A percentile compares a stretch with the other conserved stretches of the same genome.
Evolutionary conservation across 2,797 vertebrate species (phyloP).

Genomic region (Myotis pilosus): DNA sequence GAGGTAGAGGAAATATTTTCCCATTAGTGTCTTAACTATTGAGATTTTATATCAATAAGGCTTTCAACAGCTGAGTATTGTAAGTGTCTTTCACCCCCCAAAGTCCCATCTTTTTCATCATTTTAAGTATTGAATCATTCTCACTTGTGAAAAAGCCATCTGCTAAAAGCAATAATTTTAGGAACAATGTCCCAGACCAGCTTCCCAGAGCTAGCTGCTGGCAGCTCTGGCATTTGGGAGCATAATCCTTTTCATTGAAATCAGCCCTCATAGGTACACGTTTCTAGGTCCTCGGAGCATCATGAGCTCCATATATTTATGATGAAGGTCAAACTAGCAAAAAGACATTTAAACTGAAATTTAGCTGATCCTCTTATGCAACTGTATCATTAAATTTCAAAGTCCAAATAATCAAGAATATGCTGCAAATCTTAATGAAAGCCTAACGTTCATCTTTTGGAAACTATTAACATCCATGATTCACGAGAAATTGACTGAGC

Average conservation of each 20-base stretch:
- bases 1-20: slow-evolving; percentile 32
- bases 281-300: slow-evolving; percentile 30
- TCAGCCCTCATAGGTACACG: slow-evolving; percentile 64
- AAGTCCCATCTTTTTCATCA: slow-evolving; percentile 63
- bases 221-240: slow-evolving; percentile 74
- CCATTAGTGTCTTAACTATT: slow-evolving; percentile 10
- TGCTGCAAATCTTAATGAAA: slow-evolving; percentile 26
- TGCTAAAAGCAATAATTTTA: slow-evolving; percentile 73
- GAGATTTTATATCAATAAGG: slow-evolving; percentile 51
- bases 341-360: slow-evolving; percentile 47
- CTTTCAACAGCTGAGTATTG: slow-evolving; percentile 28
- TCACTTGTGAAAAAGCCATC: slow-evolving; percentile 72
- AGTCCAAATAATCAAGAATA: slow-evolving; percentile 47
- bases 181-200: slow-evolving; percentile 71
- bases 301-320: slow-evolving; percentile 24
- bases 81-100: slow-evolving; percentile 42
- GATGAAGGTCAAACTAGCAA: slow-evolving; percentile 67
- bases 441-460: slow-evolving; percentile 5
- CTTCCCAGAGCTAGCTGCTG: slow-evolving; percentile 62
- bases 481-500: neutral
- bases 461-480: slow-evolving; percentile 47
- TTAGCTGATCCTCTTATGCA: slow-evolving; percentile 43
- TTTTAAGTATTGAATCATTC: slow-evolving; percentile 58
- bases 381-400: slow-evolving; percentile 24
- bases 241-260: slow-evolving; percentile 72